phyloP scores from a whole-genome alignment of 2,888 invertebrate genomes.

The Exephanes ischioxanthus region DNA sequence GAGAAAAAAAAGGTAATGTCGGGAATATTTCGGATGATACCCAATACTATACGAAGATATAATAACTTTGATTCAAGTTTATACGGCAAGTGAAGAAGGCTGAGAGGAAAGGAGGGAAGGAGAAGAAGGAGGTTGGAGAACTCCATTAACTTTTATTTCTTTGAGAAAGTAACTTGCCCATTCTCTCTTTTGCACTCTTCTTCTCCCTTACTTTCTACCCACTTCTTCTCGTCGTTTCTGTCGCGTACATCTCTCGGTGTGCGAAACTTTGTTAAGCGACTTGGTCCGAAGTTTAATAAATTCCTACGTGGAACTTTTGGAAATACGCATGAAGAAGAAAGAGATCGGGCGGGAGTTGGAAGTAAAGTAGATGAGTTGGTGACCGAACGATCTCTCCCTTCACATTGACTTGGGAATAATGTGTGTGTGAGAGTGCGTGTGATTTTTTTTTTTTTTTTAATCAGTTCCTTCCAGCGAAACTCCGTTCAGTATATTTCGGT shows the following conservation, averaged over 20 bases:
- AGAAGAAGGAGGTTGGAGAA: conserved; percentile 73
- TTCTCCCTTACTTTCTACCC: conserved; percentile 62
- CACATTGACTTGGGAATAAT: background rate
- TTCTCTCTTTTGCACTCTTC: conserved; percentile 60
- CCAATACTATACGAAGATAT: conserved; percentile 83
- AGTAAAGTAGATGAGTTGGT: conserved; percentile 34
- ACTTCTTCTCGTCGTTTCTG: conserved; percentile 55
- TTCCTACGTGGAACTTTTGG: conserved; percentile 82
- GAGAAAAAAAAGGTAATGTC: conserved; percentile 17
- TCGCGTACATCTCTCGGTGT: conserved; percentile 65
- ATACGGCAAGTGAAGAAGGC: conserved; percentile 70
- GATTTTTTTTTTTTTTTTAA: background rate
- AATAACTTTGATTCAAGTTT: conserved; percentile 82
- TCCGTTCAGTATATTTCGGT: background rate
- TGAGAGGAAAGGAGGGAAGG: conserved; percentile 57
- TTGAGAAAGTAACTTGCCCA: conserved; percentile 81
- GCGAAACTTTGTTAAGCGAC: conserved; percentile 83
- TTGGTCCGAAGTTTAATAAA: conserved; percentile 84
- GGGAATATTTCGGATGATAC: conserved; percentile 79
- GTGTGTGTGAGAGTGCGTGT: background rate
- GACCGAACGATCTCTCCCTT: conserved; percentile 33
- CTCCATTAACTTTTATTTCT: conserved; percentile 84
- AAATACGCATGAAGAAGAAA: conserved; percentile 58
- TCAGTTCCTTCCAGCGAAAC: background rate
- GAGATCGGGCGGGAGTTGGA: conserved; percentile 53